Base-by-base conservation (phyloP, 2,797 vertebrate genomes). In the Platalea minor region DNA sequence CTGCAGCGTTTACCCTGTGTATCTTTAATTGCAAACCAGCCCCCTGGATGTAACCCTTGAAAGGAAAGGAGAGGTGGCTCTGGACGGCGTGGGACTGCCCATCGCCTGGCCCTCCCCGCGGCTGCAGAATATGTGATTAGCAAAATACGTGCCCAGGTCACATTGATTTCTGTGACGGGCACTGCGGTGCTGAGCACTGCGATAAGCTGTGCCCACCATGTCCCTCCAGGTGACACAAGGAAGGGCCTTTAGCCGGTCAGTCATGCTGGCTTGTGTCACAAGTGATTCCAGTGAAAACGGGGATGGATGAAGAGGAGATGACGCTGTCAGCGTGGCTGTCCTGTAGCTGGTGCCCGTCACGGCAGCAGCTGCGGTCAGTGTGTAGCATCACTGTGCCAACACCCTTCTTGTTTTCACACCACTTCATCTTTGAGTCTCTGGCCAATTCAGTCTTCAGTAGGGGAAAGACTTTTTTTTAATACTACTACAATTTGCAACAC, bases 191-290 rank as follows among this genome's bases (percentile, higher is more conserved):
- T n/a, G 56, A 23, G 46, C 3, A 5, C 2, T 0, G 43, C 7
- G 28, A 5, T 29, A 21, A 14, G 4, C 17, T 31, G 33, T 50
- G 28, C 18, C 31, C 20, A 45, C 39, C 4, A 0, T 2, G 23
- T 43, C 43, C 17, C 45, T 15, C 0, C 0, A 0, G 48, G 39
- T 26, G 35, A 26, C 9, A 10, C 9, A 3, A 1, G 31, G 68
- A 64, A 81, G 46, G 46, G 64, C 16, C 33, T 60, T 53, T 25
- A 21, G 26, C 25, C 28, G 17, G 20, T 19, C 35, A 20, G 50
- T 46, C 43, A 9, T 1, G 0, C 26, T 51, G 78, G 16, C 17
- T 84, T 13, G 33, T 60, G 59, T 26, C 74, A 53, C 35, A 39
- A 7, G 41, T 7, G 10, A n/a, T 10, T 17, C 17, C 48, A n/a